These are phyloP conservation scores for Sinohyriopsis cumingii DNA, from an alignment of 2,888 invertebrate genomes.

Conservation along the genomic window DNA sequence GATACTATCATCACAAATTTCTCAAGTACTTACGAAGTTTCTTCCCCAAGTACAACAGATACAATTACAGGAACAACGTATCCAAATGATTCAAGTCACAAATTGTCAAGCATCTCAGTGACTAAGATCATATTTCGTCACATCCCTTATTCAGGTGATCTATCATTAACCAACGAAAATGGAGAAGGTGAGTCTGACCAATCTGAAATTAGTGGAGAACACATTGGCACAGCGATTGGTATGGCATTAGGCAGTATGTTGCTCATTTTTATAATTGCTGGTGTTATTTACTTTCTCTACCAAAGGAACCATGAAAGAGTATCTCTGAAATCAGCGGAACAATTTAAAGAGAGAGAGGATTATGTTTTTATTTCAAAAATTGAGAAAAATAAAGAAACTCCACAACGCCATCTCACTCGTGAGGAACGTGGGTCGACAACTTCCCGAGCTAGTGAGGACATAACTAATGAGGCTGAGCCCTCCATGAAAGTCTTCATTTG, in stretches of 20 bases:
- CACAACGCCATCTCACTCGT: constrained; percentile 28
- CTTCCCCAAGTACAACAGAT: too few species aligned
- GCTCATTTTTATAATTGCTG: constrained; percentile 21
- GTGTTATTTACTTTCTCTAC: constrained; percentile 19
- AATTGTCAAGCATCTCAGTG: too few species aligned
- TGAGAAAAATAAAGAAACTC: constrained; percentile 10
- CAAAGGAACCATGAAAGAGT: constrained; percentile 7
- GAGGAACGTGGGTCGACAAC: constrained; percentile 48
- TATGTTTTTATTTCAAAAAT: constrained; percentile 31
- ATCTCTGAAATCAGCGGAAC: constrained; percentile 14
- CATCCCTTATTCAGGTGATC: too few species aligned
- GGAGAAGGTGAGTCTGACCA: too few species aligned
- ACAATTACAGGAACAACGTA: too few species aligned
- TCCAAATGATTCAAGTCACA: too few species aligned
- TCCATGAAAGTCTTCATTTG: constrained; percentile 47
- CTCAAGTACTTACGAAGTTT: constrained; percentile 1
- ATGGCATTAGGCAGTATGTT: constrained; percentile 26
- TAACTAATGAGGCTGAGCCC: constrained; percentile 42
- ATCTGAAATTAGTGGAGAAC: constrained; percentile 1
- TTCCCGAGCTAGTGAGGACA: constrained; percentile 48
- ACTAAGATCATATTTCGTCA: too few species aligned
- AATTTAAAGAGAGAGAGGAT: constrained; percentile 14
- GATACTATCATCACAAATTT: constrained; percentile 8
- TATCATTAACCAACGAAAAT: too few species aligned
- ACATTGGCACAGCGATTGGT: constrained; percentile 20